Conservation (phyloP, 2,888 invertebrate species). For the Erebia epiphron region DNA sequence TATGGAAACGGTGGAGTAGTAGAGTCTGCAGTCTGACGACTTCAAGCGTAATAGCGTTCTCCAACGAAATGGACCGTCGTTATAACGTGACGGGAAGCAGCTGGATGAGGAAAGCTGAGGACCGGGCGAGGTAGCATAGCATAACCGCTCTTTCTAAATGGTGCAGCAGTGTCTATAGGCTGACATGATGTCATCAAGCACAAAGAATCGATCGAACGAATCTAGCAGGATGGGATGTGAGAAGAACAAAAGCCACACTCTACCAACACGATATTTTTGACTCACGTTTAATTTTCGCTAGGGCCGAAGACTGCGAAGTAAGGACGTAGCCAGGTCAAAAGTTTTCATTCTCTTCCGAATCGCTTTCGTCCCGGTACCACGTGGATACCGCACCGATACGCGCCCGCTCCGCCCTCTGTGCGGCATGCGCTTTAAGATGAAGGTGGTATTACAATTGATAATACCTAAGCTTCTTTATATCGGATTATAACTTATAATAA, state of each 20-base stretch:
- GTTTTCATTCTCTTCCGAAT: constrained; percentile 4
- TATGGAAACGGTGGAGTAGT: no score
- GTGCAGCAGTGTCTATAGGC: no score
- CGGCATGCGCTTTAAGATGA: constrained; percentile 18
- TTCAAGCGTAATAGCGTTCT: no score
- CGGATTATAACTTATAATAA: no score
- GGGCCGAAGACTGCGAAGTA: background rate
- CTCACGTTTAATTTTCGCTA: background rate
- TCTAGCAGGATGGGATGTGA: background rate
- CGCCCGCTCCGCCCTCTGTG: constrained; percentile 2
- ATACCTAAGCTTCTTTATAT: no score
- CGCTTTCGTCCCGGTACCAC: constrained; percentile 3
- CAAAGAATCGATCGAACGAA: background rate
- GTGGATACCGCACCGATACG: background rate
- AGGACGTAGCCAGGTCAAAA: background rate
- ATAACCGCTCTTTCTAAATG: no score
- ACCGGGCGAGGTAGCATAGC: no score
- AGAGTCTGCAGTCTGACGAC: no score
- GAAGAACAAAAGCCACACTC: background rate
- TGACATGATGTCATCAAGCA: background rate
- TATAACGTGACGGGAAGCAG: no score
- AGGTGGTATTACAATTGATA: background rate
- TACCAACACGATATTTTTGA: background rate
- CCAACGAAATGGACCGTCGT: no score
- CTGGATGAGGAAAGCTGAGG: no score